phyloP scores from a whole-genome alignment of 2,113 vertebrate species.

The Bubo scandiacus region DNA sequence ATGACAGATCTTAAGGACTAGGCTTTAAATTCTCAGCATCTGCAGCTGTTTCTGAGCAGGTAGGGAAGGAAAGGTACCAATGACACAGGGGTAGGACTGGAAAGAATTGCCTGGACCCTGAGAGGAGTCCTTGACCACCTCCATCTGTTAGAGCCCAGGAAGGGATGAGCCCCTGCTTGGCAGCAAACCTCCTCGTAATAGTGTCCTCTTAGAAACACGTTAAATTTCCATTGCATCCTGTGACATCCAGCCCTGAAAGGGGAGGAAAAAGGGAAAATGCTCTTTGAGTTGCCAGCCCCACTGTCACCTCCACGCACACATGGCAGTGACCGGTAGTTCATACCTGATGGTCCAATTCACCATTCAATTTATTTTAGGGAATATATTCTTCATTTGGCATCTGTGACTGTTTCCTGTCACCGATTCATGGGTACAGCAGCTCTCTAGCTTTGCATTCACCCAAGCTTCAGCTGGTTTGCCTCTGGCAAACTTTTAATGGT shows the following conservation, averaged over 20 bases:
- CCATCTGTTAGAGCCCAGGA: neutral
- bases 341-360: neutral
- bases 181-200: neutral
- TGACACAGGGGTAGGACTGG: neutral
- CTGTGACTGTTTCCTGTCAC: neutral
- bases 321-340: fast-evolving
- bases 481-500: neutral
- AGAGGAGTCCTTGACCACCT: neutral
- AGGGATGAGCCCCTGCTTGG: neutral
- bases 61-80: neutral
- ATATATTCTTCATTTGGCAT: neutral
- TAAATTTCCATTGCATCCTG: neutral
- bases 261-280: neutral
- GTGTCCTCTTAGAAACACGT: neutral
- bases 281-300: neutral
- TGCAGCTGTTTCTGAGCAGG: neutral
- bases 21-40: neutral
- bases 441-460: neutral
- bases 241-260: neutral
- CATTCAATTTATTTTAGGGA: neutral
- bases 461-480: neutral
- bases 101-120: neutral
- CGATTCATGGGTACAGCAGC: neutral
- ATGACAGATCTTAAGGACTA: neutral
- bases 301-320: neutral